These are phyloP conservation scores for Dipodomys merriami DNA, from an alignment of 2,113 vertebrate genomes.

Conservation along the genomic window DNA sequence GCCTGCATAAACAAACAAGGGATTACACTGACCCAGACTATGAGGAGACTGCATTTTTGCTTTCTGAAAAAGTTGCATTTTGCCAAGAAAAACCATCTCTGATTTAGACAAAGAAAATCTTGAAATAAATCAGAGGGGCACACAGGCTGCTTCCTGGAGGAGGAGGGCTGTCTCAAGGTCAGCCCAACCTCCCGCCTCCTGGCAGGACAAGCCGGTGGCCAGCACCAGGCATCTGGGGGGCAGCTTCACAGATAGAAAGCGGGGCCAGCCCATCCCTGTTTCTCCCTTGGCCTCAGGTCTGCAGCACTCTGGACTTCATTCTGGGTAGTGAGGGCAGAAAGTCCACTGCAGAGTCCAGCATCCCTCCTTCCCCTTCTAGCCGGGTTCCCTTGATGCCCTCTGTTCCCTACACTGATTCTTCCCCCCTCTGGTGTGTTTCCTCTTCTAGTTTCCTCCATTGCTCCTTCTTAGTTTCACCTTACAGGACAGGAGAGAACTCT, in stretches of 20 bases:
- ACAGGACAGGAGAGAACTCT: slow-evolving; percentile 1
- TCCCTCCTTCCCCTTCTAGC: not conserved
- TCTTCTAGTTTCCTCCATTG: not conserved
- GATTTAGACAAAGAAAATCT: slow-evolving; percentile 70
- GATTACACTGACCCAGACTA: slow-evolving; percentile 73
- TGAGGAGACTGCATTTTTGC: slow-evolving; percentile 74
- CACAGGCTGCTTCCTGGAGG: slow-evolving; percentile 52
- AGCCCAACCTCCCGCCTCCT: not conserved
- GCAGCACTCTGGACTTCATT: not conserved
- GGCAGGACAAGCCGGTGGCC: not conserved
- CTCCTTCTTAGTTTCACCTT: not conserved
- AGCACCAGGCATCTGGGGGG: not conserved
- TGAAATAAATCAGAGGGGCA: slow-evolving; percentile 53
- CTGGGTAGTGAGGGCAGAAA: not conserved
- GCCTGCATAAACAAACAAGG: slow-evolving; percentile 73
- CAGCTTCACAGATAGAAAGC: not conserved
- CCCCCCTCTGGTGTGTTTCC: not conserved
- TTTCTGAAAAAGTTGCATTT: slow-evolving; percentile 66
- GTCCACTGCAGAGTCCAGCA: not conserved
- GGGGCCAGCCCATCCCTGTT: not conserved
- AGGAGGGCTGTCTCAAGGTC: not conserved
- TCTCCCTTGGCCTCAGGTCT: not conserved
- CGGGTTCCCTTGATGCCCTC: not conserved
- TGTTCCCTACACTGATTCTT: not conserved
- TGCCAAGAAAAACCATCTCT: slow-evolving; percentile 80